Evolutionary conservation across 2,113 vertebrate genomes (phyloP), one percentile per base, ranked within the genome.

Genomic region (Jaculus jaculus): DNA sequence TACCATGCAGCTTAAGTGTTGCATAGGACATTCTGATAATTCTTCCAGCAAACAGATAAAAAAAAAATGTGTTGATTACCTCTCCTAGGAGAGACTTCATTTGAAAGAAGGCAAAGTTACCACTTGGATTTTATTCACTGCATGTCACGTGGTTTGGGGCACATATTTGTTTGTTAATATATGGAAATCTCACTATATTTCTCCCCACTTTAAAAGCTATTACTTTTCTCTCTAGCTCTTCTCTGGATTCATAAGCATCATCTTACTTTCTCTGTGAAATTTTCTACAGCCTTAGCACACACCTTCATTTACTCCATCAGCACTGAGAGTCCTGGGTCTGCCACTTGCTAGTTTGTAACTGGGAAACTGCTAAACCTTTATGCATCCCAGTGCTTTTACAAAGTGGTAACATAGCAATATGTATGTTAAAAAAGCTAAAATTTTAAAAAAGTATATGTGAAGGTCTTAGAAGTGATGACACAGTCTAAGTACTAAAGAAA

Each of bases 51-150:
- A 68, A 18, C 18, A 42, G 30, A 30, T 91, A 61, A 58, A 66
- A 58, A 66, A 58, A 91, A 87, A 28, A 80, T 92, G 15, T 42
- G 21, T 60, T 84, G 66, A 86, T 75, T 86, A 12, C 1, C 17
- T 34, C 7, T 84, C 42, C 28, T 15, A 17, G 20, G 4, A 75
- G 2, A 7, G 34, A 37, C 21, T 84, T 37, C 61, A 68, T 63
- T 93, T 71, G 47, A 94, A 75, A 39, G 39, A 85, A 77, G 26
- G 34, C 81, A 61, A 90, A 80, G 18, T 86, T 77, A 34, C 42
- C 13, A 88, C 9, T 68, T 71, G n/a, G 7, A 58, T 72, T 93
- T 86, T 81, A 71, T 75, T 81, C 84, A 74, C 2, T 58, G 13
- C 37, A 30, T 80, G 34, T 72, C 42, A 84, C 23, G 47, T 24